phyloP scores from a whole-genome alignment of 2,113 vertebrate species.

The Microcebus jonahi region DNA sequence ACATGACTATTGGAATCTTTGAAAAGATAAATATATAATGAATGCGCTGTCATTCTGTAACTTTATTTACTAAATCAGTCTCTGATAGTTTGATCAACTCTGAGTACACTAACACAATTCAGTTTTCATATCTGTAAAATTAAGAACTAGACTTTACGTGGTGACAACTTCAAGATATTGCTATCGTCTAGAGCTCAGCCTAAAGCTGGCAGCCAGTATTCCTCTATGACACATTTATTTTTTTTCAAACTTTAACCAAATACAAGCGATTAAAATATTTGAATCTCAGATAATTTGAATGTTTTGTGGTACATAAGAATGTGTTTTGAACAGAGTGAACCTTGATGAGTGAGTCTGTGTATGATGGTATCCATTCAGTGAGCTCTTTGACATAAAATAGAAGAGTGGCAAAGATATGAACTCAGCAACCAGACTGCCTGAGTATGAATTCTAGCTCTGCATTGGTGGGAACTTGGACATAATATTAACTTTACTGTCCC shows the following conservation, averaged over 20 bases:
- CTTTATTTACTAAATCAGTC: constrained; percentile 17
- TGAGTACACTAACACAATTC: background rate
- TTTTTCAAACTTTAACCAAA: background rate
- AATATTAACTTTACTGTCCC: background rate
- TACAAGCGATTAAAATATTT: background rate
- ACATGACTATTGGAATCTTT: background rate
- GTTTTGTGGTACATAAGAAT: background rate
- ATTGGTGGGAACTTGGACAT: background rate
- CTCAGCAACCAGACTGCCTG: background rate
- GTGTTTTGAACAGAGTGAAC: background rate
- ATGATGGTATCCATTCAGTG: background rate
- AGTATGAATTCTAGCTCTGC: background rate
- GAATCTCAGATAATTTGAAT: background rate
- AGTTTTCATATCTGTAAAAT: background rate
- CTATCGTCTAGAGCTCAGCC: background rate
- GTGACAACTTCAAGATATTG: background rate
- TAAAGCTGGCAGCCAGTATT: background rate
- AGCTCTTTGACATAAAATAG: background rate
- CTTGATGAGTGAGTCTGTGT: background rate
- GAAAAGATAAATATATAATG: background rate
- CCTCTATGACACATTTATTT: background rate
- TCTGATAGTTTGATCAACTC: background rate
- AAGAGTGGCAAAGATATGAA: background rate
- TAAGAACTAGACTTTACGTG: background rate
- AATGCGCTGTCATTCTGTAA: background rate